A percentile compares a stretch with the other conserved stretches of the same genome.
phyloP scores from a whole-genome alignment of 2,888 invertebrate genomes.

The Nymphalis polychloros region DNA sequence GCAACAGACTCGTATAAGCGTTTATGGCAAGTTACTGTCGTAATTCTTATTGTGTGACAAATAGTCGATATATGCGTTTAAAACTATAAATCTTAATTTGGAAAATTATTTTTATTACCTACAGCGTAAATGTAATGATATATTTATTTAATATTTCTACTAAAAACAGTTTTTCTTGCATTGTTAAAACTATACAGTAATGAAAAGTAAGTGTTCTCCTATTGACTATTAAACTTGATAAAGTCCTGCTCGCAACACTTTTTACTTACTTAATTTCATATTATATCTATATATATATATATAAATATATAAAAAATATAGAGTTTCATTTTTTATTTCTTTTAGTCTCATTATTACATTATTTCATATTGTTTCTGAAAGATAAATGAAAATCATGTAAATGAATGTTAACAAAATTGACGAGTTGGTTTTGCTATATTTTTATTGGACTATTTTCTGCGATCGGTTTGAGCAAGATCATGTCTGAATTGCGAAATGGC shows the following conservation, averaged over 20 bases:
- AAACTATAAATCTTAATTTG: background rate
- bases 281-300: too few relatives aligned
- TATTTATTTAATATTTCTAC: too few relatives aligned
- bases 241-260: too few relatives aligned
- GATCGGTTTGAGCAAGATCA: constrained; percentile 66
- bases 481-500: constrained; percentile 58
- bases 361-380: too few relatives aligned
- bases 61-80: background rate
- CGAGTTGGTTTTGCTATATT: constrained; percentile 34
- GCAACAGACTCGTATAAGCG: constrained; percentile 7
- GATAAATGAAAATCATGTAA: background rate
- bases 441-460: constrained; percentile 61
- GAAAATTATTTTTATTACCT: background rate
- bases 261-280: too few relatives aligned
- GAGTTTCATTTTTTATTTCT: too few relatives aligned
- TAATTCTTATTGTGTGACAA: constrained; percentile 2
- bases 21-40: background rate
- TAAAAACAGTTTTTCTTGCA: too few relatives aligned
- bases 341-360: too few relatives aligned
- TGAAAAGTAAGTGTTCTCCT: too few relatives aligned
- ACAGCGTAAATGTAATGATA: background rate
- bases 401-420: background rate
- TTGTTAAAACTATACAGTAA: too few relatives aligned
- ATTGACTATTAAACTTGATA: too few relatives aligned
- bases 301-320: too few relatives aligned